Evolutionary conservation across 2,888 invertebrate genomes (phyloP), one percentile per base, ranked within the genome.

Genomic region (Iselma pallidipennis): DNA sequence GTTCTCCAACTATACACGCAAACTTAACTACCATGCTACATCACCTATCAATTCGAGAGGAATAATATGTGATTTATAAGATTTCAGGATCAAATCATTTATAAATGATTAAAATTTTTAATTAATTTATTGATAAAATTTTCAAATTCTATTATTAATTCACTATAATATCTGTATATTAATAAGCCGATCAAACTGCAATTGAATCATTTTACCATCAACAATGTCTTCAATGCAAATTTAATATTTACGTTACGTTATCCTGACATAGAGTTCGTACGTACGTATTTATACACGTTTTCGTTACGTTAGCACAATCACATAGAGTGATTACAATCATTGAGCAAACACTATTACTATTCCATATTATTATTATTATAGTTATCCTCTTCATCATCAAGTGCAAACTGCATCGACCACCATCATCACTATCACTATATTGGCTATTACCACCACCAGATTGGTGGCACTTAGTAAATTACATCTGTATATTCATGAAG

Each of bases 401-500:
- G 61, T 52, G 64, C 49, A 58, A 65, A 66, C 59, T 65, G 57
- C 66, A 65, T 66, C 65, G 37, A 37, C 37, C 37, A 37, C 6
- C 37, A 37, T 16, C 16, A 37, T 37, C 37, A 37, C 16, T 37
- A 37, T 14, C 33, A 33, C 33, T 14, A 33, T 1, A 57, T 60
- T 61, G 65, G 62, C 65, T 67, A 66, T 66, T 66, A 65, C 61
- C 54, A 31, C 28, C 26, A 49, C 31, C 57, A 55, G 26, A 55
- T 65, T 67, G 72, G 69, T 68, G 65, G 71, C 75, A 75, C 75
- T 75, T 70, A 67, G 68, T 66, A 75, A 75, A 75, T 75, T 75
- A 74, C 74, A 75, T 75, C 74, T 74, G 74, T 71, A 72, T 75
- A 75, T 75, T 75, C 75, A 75, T 75, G 75, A 75, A 67, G 65